phyloP scores from a whole-genome alignment of 2,113 vertebrate genomes.

The Chionis minor region DNA sequence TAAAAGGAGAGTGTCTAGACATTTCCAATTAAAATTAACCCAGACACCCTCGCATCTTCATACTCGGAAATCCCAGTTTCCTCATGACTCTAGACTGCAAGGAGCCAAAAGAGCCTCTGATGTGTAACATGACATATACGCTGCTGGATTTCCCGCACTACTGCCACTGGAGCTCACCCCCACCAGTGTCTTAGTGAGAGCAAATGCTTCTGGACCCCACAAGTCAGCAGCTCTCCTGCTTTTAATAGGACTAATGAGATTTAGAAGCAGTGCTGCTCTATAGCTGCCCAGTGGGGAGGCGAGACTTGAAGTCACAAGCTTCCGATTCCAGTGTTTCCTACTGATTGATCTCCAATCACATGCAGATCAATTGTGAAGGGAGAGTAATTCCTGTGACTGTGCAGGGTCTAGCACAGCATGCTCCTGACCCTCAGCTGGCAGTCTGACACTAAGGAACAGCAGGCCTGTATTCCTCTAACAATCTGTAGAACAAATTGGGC shows the following conservation, averaged over 20 bases:
- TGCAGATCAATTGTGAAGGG: background rate
- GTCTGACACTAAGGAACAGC: background rate
- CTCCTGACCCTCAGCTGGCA: background rate
- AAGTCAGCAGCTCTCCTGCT: background rate
- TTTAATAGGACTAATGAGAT: slow-evolving; percentile 28
- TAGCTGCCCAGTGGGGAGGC: background rate
- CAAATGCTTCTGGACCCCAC: background rate
- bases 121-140: background rate
- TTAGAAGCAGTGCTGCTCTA: background rate
- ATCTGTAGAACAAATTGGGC: background rate
- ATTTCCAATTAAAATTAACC: background rate
- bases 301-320: background rate
- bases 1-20: background rate
- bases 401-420: background rate
- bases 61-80: background rate
- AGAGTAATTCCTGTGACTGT: background rate
- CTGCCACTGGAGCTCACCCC: background rate
- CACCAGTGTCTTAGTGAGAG: background rate
- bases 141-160: background rate
- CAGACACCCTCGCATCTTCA: background rate
- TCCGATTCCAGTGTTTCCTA: background rate
- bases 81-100: background rate
- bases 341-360: background rate
- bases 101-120: background rate
- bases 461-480: background rate